Percentiles rank a stretch among this genome's conserved stretches.
phyloP scores from a whole-genome alignment of 2,888 invertebrate genomes.

The Rotaria magnacalcarata region DNA sequence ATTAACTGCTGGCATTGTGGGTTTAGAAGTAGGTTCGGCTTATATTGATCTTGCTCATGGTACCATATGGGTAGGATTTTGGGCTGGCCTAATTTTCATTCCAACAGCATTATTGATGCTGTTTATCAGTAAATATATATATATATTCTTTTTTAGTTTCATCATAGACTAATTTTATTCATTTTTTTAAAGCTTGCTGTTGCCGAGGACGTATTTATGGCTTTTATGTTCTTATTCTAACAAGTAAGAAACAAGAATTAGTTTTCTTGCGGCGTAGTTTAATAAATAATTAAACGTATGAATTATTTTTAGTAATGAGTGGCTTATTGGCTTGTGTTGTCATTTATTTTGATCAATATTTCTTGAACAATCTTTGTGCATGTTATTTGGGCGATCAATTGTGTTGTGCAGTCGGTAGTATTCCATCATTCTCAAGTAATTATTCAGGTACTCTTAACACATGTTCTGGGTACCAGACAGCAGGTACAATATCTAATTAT shows the following conservation, averaged over 20 bases:
- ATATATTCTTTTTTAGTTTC: background rate
- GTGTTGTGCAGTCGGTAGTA: background rate
- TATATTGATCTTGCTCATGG: conserved; percentile 34
- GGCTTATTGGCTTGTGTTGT: background rate
- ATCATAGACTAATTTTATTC: background rate
- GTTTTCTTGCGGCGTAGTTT: too few species aligned
- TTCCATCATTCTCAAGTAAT: background rate
- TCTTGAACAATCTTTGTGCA: background rate
- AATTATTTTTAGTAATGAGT: background rate
- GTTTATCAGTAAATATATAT: background rate
- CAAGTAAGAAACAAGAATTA: background rate
- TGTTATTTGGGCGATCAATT: conserved; percentile 5
- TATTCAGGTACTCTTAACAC: background rate
- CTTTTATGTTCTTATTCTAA: background rate
- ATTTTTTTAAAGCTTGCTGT: background rate
- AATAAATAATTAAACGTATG: too few species aligned
- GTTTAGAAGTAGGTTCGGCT: background rate
- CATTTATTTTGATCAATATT: conserved; percentile 28
- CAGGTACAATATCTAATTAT: background rate
- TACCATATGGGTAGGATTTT: conserved; percentile 16
- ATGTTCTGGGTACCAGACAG: background rate
- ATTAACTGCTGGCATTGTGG: background rate
- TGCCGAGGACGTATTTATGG: background rate
- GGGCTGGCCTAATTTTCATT: background rate
- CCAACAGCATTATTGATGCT: background rate